Base-by-base conservation (phyloP, 1,140 invertebrate genomes). In the Carcinoscorpius rotundicauda region DNA sequence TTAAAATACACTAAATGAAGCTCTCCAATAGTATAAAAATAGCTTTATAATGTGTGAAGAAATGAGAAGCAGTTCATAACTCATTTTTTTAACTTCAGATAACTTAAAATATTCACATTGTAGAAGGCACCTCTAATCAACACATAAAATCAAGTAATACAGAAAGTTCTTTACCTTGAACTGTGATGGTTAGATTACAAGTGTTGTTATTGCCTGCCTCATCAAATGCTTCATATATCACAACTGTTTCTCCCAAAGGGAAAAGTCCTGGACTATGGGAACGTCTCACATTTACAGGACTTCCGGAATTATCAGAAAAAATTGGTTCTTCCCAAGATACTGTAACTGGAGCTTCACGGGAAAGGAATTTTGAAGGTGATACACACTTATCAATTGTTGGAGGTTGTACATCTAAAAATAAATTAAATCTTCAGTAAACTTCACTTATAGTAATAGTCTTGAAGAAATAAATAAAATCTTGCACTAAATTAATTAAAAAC, bases 261-360 rank as follows among this genome's bases (percentile, higher is more conserved):
- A 86, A 85, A 49, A 71, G 58, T 5, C 80, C 80, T 52, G 80
- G 80, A 49, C 78, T 75, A 65, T 79, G 78, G 4, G 79, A 78
- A 62, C 76, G 71, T 10, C 73, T 73, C 0, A 84, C 73, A 60
- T 67, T 73, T 0, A 82, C 70, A 0, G 73, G 70, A 52, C 75
- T 67, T 57, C 79, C 81, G 0, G 86, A 87, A 75, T 87, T 88
- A 70, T 88, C 86, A 66, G 81, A 82, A 73, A 87, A 85, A 5
- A 81, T 72, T 11, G 86, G 86, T 68, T 85, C 83, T 61, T 84
- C 82, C 85, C 85, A 87, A 4, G 74, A 73, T 2, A 81, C 75
- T 51, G 56, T 50, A 4, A 82, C 76, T 6, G 73, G 73, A 52
- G 73, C 72, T 10, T 78, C 75, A 10, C 74, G 69, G 8, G 78